Conservation (phyloP, 1,140 invertebrate species). For the Drosophila santomea region DNA sequence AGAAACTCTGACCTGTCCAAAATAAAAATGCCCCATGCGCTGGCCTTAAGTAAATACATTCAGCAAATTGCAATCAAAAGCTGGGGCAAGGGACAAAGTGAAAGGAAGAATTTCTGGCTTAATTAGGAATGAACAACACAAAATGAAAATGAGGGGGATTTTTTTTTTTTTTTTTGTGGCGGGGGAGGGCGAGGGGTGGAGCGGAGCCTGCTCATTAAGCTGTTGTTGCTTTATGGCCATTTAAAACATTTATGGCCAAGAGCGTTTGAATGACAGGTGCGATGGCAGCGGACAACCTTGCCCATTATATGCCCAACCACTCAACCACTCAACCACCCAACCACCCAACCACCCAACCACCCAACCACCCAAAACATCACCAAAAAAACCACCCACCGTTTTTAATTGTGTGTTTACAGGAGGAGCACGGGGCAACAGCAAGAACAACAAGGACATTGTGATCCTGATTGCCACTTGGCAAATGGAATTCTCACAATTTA, state of each 20-base stretch:
- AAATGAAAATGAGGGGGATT: neutral
- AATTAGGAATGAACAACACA: conserved; percentile 47
- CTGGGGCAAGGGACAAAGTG: conserved; percentile 37
- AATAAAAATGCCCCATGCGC: neutral
- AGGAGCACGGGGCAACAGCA: neutral
- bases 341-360: neutral
- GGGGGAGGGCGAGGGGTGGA: neutral
- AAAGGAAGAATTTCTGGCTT: conserved; percentile 30
- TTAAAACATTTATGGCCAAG: conserved; percentile 78
- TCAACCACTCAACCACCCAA: neutral
- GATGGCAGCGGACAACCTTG: conserved; percentile 58
- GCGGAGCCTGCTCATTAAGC: conserved; percentile 33
- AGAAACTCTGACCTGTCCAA: neutral
- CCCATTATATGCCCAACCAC: conserved; percentile 50
- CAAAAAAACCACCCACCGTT: conserved; percentile 15
- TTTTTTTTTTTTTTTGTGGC: neutral
- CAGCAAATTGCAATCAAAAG: conserved; percentile 58
- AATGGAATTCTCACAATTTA: conserved; percentile 56
- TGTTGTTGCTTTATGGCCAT: conserved; percentile 67
- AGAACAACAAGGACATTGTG: conserved; percentile 27
- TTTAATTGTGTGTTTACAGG: conserved; percentile 73
- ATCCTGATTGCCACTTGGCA: conserved; percentile 57
- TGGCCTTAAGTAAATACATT: conserved; percentile 26
- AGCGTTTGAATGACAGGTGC: conserved; percentile 74
- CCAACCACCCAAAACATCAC: neutral